phyloP scores from a whole-genome alignment of 2,797 vertebrate genomes.

The Clamator glandarius region DNA sequence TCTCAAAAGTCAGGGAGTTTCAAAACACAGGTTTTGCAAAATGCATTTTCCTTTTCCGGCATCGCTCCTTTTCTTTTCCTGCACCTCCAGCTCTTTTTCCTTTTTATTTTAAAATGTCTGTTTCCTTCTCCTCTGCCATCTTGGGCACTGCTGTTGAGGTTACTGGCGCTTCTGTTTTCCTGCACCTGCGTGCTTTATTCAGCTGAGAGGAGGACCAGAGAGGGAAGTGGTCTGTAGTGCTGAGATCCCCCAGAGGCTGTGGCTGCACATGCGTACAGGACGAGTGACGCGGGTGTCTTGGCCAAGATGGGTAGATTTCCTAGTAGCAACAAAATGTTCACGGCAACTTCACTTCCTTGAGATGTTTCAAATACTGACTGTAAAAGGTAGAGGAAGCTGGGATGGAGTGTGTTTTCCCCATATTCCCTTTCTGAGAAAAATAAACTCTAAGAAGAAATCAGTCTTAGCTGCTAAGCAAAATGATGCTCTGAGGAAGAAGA shows the following conservation, averaged over 20 bases:
- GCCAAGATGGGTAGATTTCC: background rate
- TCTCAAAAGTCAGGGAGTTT: background rate
- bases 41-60: background rate
- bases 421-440: background rate
- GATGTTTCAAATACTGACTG: background rate
- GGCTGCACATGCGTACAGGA: background rate
- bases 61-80: background rate
- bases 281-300: background rate
- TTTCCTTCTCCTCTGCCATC: background rate
- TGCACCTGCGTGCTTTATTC: background rate
- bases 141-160: background rate
- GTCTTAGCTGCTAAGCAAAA: background rate
- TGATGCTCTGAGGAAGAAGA: background rate
- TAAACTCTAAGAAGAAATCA: background rate
- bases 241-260: background rate
- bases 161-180: background rate
- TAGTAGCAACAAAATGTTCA: background rate
- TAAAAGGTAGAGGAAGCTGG: background rate
- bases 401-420: background rate
- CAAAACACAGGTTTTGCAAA: background rate
- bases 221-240: background rate
- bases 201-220: background rate
- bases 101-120: background rate
- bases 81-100: background rate
- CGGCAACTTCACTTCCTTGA: background rate